Conservation (phyloP, 2,797 vertebrate genomes). For the Ctenopoma multispine region DNA sequence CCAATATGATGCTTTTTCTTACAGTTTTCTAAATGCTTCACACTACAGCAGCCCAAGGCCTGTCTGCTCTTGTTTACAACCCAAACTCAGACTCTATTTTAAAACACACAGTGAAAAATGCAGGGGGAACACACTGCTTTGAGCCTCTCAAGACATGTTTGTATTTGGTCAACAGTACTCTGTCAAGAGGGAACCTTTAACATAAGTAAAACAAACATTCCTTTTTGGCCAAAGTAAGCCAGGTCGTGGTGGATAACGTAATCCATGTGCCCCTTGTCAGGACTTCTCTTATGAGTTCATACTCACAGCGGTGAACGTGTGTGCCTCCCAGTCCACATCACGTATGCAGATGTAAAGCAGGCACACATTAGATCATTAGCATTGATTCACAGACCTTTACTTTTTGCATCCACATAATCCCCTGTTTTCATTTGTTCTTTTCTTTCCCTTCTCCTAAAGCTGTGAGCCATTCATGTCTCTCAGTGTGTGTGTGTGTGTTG, state of each 20-base stretch:
- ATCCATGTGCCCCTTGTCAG: slow-evolving; percentile 44
- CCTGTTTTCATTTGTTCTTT: slow-evolving; percentile 8
- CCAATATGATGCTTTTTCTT: slow-evolving; percentile 35
- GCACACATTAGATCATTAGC: slow-evolving; percentile 53
- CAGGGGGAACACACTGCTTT: slow-evolving; percentile 55
- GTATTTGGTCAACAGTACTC: slow-evolving; percentile 49
- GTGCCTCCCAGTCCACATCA: slow-evolving; percentile 18
- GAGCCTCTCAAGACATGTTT: slow-evolving; percentile 57
- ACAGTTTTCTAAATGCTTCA: slow-evolving; percentile 38
- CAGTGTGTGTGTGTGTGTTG: slow-evolving; percentile 12
- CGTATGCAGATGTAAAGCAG: slow-evolving; percentile 54
- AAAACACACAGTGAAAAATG: slow-evolving; percentile 76
- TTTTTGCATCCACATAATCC: slow-evolving; percentile 27
- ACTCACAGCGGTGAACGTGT: slow-evolving; percentile 43
- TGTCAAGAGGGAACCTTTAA: slow-evolving; percentile 61
- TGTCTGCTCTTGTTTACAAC: slow-evolving; percentile 72
- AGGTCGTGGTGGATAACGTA: slow-evolving; percentile 47
- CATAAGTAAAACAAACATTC: slow-evolving; percentile 74
- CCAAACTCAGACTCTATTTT: slow-evolving; percentile 78
- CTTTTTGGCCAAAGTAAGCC: slow-evolving; percentile 59
- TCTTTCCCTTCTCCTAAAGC: not conserved
- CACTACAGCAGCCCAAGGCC: slow-evolving; percentile 51
- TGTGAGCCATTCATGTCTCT: not conserved
- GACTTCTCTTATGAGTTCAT: slow-evolving; percentile 36
- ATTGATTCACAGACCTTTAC: slow-evolving; percentile 32